Evolutionary conservation across 2,797 vertebrate species (phyloP).

Genomic region (Octomys mimax): DNA sequence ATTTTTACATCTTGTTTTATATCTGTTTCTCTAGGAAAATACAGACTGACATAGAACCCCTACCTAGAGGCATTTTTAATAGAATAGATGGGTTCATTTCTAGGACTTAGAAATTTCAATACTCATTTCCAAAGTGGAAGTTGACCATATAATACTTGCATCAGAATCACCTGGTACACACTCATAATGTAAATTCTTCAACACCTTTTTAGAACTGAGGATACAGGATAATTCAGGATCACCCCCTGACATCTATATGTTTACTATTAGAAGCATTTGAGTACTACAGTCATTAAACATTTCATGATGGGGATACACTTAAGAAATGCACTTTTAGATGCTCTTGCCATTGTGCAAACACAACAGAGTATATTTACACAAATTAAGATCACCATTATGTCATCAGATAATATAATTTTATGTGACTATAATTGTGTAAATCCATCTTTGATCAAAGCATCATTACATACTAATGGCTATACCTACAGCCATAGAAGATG

Average conservation of each 20-base stretch:
- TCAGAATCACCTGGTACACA: neutral
- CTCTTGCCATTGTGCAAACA: neutral
- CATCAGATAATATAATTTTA: neutral
- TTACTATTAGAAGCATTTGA: neutral
- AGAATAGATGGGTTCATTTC: neutral
- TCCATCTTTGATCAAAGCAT: neutral
- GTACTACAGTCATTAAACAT: neutral
- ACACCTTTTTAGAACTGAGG: neutral
- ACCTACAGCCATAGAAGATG: neutral
- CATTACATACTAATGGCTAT: neutral
- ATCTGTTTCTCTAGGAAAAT: neutral
- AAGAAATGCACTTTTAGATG: neutral
- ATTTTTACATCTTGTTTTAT: neutral
- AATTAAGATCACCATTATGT: neutral
- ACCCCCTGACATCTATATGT: neutral
- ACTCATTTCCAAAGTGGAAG: neutral
- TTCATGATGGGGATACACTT: neutral
- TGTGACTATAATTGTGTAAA: neutral
- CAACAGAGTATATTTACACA: neutral
- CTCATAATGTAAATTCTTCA: neutral
- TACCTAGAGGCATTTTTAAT: neutral
- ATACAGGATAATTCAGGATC: neutral
- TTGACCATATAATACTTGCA: neutral
- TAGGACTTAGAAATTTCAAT: neutral
- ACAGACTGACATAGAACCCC: neutral